Evolutionary conservation across 1,140 invertebrate species (phyloP).

Genomic region (Apis florea): DNA sequence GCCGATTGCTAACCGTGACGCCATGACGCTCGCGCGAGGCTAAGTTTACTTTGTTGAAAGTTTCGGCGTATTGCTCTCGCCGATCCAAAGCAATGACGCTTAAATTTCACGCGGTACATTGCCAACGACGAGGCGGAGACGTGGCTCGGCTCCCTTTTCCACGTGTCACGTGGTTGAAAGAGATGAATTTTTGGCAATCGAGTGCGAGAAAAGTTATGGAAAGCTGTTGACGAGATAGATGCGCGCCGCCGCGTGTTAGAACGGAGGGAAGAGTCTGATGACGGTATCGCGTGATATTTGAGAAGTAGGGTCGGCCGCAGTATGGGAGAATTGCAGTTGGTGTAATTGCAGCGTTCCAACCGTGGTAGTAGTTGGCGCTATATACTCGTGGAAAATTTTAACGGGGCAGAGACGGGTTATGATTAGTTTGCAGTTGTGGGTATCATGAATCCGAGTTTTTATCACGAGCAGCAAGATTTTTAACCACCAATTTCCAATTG

Average conservation of each 20-base stretch:
- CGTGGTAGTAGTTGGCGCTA: neutral
- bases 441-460: too few species aligned
- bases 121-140: conserved; percentile 7
- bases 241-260: neutral
- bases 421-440: too few species aligned
- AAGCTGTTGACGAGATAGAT: neutral
- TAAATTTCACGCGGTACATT: conserved; percentile 42
- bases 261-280: neutral
- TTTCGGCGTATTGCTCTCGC: conserved; percentile 54
- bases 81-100: conserved; percentile 49
- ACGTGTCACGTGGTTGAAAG: neutral
- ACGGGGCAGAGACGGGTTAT: too few species aligned
- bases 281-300: conserved; percentile 5
- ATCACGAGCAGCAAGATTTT: too few species aligned
- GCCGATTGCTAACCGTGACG: conserved; percentile 57
- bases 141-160: too few species aligned
- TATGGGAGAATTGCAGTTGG: neutral
- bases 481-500: too few species aligned
- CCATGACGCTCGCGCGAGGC: conserved; percentile 66
- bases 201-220: too few species aligned
- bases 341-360: neutral
- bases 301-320: neutral
- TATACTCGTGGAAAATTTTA: neutral
- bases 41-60: conserved; percentile 77
- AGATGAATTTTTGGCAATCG: conserved; percentile 3